A percentile compares a stretch with the other conserved stretches of the same genome.
phyloP scores from a whole-genome alignment of 2,113 vertebrate species.

The Leucopsar rothschildi region DNA sequence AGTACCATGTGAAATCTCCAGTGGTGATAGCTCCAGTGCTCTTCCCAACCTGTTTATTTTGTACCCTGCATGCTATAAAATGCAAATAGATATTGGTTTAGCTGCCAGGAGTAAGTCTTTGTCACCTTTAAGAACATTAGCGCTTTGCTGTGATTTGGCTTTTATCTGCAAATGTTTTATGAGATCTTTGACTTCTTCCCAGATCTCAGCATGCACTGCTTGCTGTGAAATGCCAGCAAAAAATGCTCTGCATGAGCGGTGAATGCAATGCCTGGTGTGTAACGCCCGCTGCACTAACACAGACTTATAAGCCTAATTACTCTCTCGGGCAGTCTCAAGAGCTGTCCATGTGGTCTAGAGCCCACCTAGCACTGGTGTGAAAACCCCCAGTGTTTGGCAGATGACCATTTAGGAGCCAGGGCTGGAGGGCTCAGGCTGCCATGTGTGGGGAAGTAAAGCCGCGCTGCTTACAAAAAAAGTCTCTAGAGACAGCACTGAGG shows the following conservation, averaged over 20 bases:
- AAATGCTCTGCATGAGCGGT: neutral
- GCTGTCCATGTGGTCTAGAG: neutral
- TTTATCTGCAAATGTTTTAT: neutral
- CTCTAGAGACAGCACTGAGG: neutral
- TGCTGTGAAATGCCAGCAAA: neutral
- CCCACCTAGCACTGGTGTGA: neutral
- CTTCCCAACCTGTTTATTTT: neutral
- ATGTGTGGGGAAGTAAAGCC: neutral
- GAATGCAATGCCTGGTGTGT: neutral
- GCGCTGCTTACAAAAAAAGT: neutral
- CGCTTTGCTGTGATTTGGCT: neutral
- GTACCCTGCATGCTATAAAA: neutral
- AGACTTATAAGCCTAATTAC: neutral
- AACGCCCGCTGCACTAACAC: fast-evolving
- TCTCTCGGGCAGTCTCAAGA: neutral
- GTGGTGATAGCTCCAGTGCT: neutral
- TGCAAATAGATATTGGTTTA: neutral
- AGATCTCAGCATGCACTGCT: neutral
- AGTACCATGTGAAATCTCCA: neutral
- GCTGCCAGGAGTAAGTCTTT: neutral
- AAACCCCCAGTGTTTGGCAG: neutral
- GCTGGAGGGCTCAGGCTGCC: neutral
- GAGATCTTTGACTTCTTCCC: neutral
- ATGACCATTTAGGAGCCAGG: neutral
- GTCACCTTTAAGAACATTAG: neutral